A percentile compares a stretch with the other conserved stretches of the same genome.
Conservation (phyloP, 1,140 invertebrate species). For the Brachionus koreanus region DNA sequence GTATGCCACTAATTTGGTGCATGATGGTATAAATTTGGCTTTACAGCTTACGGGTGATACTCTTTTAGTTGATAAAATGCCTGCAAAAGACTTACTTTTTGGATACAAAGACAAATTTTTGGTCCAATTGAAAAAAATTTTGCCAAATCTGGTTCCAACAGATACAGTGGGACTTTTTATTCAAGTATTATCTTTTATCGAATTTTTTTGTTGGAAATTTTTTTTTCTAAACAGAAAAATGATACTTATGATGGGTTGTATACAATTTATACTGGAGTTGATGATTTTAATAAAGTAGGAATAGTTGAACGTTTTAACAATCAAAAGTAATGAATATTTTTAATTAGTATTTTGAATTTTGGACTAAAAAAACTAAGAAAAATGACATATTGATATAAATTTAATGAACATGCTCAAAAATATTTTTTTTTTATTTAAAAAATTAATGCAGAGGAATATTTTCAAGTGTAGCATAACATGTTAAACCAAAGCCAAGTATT, state of each 20-base stretch:
- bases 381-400: too few species aligned
- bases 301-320: conserved; percentile 57
- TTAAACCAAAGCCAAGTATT: too few species aligned
- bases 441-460: too few species aligned
- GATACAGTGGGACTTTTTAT: conserved; percentile 85
- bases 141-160: conserved; percentile 83
- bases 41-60: conserved; percentile 83
- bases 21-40: conserved; percentile 77
- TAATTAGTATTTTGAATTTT: background rate
- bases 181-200: conserved; percentile 56
- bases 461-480: too few species aligned
- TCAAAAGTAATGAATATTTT: conserved; percentile 47
- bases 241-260: conserved; percentile 60
- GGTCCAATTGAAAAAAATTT: conserved; percentile 78
- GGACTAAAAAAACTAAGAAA: too few species aligned
- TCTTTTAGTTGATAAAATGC: conserved; percentile 75
- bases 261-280: conserved; percentile 59
- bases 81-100: conserved; percentile 79
- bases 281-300: conserved; percentile 53
- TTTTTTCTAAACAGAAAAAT: conserved; percentile 52
- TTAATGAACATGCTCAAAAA: too few species aligned
- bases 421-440: too few species aligned
- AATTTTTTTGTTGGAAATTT: background rate
- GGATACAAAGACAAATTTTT: conserved; percentile 85
- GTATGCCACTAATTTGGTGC: conserved; percentile 71